Evolutionary conservation across 2,113 vertebrate genomes (phyloP), one percentile per base, ranked within the genome.

Genomic region (Archocentrus centrarchus): DNA sequence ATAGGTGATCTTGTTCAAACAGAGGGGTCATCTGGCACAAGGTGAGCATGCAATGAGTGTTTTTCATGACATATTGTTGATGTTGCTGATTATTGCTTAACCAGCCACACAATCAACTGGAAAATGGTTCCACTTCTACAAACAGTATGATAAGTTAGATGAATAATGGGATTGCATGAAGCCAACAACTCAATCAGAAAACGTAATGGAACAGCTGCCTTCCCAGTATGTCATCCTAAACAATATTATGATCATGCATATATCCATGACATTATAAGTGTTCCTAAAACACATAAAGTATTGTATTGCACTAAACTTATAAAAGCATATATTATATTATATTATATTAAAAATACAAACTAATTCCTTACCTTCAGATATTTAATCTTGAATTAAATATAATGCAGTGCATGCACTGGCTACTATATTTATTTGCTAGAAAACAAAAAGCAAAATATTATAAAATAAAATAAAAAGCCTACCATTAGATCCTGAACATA

Each of bases 131-230:
- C 20, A 13, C 68, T 77, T 70, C 13, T 39, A n/a, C 59, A 79
- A 0, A 47, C 22, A 27, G 39, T 53, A 35, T 2, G 30, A 66
- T 47, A 14, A 59, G 41, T 68, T 18, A 47, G 39, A 27, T 11
- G 64, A 68, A 47, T 24, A 47, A 22, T 47, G 63, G 4, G 20
- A 70, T 27, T 62, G 22, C 39, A 35, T n/a, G 24, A 37, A 44
- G 39, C 66, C 10, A 27, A 37, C 41, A 63, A 20, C 58, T 75
- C 77, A 27, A 18, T 77, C 55, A 59, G 11, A 11, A 8, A 53
- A n/a, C 10, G 17, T 68, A 37, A 53, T 53, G 30, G 55, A 66
- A 64, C 18, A 66, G 60, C 55, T 78, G 75, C 53, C 20, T 59
- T 61, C 55, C 30, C 22, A 1, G 13, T 17, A 1, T 3, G 8